Evolutionary conservation across 2,888 invertebrate genomes (phyloP).

Genomic region (Andrena trimmerana): DNA sequence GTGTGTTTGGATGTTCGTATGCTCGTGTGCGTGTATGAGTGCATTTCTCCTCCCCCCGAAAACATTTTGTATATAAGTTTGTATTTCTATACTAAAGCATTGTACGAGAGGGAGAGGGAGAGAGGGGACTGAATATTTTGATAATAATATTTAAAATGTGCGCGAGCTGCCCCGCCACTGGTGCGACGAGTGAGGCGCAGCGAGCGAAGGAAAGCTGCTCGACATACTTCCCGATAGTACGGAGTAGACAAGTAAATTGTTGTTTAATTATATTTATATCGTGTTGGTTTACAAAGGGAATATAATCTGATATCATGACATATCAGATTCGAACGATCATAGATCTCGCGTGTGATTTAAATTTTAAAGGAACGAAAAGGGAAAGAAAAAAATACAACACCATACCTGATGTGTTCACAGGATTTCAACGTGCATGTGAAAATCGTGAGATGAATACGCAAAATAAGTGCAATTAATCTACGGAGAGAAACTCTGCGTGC

Average conservation of each 20-base stretch:
- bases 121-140: conserved; percentile 56
- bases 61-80: conserved; percentile 70
- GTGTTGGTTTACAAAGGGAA: conserved; percentile 53
- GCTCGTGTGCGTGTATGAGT: conserved; percentile 60
- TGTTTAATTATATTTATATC: conserved; percentile 65
- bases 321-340: conserved; percentile 76
- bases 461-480: conserved; percentile 71
- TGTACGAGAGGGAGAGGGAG: conserved; percentile 49
- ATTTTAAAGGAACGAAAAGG: conserved; percentile 18
- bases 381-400: conserved; percentile 12
- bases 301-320: conserved; percentile 81
- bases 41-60: conserved; percentile 42
- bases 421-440: conserved; percentile 34
- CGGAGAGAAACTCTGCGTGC: conserved; percentile 23
- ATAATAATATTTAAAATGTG: conserved; percentile 58
- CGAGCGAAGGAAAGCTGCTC: conserved; percentile 35
- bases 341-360: conserved; percentile 66
- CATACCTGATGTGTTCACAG: conserved; percentile 62
- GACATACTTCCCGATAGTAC: conserved; percentile 51
- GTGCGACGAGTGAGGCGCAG: conserved; percentile 15
- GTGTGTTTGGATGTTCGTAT: conserved; percentile 50
- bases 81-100: conserved; percentile 62
- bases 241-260: conserved; percentile 62
- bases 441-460: conserved; percentile 39
- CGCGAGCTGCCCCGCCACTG: conserved; percentile 34